A percentile compares a stretch with the other conserved stretches of the same genome.
Conservation (phyloP, 2,113 vertebrate genomes). For the Siphamia tubifer region DNA sequence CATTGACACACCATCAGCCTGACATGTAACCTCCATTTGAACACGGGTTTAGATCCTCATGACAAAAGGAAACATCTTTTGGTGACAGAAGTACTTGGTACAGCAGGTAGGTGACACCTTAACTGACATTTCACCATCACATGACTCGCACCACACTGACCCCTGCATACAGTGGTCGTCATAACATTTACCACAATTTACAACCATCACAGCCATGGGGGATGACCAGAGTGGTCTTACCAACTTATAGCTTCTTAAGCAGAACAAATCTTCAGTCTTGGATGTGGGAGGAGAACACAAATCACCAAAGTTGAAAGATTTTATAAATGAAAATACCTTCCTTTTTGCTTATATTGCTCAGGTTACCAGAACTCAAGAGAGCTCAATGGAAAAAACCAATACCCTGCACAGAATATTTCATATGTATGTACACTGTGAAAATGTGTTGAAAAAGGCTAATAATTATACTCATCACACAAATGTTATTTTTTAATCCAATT, state of each 20-base stretch:
- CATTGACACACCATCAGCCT: slow-evolving; percentile 29
- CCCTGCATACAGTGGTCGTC: slow-evolving; percentile 24
- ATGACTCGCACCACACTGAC: slow-evolving; percentile 11
- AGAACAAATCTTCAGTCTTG: slow-evolving; percentile 24
- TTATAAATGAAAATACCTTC: neutral
- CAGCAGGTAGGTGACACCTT: slow-evolving; percentile 19
- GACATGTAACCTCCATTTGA: slow-evolving; percentile 29
- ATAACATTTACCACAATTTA: slow-evolving; percentile 58
- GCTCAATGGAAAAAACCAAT: slow-evolving; percentile 26
- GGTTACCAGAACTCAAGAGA: slow-evolving; percentile 39
- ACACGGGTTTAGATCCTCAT: slow-evolving; percentile 15
- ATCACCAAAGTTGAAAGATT: slow-evolving; percentile 1
- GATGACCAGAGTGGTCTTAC: slow-evolving; percentile 24
- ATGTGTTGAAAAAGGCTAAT: slow-evolving; percentile 14
- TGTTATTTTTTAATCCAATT: slow-evolving; percentile 4
- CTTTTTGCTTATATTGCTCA: slow-evolving; percentile 49
- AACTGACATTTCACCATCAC: slow-evolving; percentile 50
- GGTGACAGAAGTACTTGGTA: slow-evolving; percentile 48
- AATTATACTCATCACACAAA: slow-evolving; percentile 21
- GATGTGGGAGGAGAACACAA: slow-evolving; percentile 23
- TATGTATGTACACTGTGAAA: slow-evolving; percentile 36
- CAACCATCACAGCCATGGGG: slow-evolving; percentile 55
- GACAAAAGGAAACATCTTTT: slow-evolving; percentile 18
- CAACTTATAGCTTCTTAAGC: slow-evolving; percentile 16
- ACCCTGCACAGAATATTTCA: slow-evolving; percentile 29